Evolutionary conservation across 2,113 vertebrate species (phyloP).

Genomic region (Megaceryle maxima): DNA sequence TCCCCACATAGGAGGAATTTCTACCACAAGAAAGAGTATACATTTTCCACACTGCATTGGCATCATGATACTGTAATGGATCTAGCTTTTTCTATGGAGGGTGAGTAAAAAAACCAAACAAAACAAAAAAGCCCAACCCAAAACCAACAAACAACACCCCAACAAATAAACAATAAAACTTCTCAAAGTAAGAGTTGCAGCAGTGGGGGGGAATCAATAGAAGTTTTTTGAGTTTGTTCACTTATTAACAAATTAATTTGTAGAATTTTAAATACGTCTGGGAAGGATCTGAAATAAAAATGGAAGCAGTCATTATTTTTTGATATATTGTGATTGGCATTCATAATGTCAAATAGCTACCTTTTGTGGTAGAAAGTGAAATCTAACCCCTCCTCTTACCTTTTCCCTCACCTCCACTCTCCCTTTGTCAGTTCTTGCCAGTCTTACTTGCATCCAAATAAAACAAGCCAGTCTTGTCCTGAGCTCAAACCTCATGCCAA

Average conservation of each 20-base stretch:
- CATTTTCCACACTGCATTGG: slow-evolving; percentile 89
- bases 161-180: neutral
- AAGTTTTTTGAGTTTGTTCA: neutral
- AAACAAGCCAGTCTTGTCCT: neutral
- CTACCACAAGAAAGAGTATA: slow-evolving; percentile 85
- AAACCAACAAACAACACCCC: neutral
- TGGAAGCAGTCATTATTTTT: neutral
- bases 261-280: neutral
- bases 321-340: neutral
- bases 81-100: slow-evolving; percentile 87
- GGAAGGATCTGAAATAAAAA: neutral
- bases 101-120: slow-evolving; percentile 67
- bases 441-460: neutral
- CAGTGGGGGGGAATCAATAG: neutral
- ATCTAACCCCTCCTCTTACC: neutral
- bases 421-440: neutral
- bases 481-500: neutral
- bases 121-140: neutral
- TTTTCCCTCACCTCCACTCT: neutral
- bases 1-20: slow-evolving; percentile 88
- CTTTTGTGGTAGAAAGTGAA: neutral
- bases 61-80: slow-evolving; percentile 86
- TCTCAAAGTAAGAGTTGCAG: neutral
- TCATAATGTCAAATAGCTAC: neutral
- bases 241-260: neutral